phyloP scores from a whole-genome alignment of 2,797 vertebrate species.

The Brachyalestes nurse region DNA sequence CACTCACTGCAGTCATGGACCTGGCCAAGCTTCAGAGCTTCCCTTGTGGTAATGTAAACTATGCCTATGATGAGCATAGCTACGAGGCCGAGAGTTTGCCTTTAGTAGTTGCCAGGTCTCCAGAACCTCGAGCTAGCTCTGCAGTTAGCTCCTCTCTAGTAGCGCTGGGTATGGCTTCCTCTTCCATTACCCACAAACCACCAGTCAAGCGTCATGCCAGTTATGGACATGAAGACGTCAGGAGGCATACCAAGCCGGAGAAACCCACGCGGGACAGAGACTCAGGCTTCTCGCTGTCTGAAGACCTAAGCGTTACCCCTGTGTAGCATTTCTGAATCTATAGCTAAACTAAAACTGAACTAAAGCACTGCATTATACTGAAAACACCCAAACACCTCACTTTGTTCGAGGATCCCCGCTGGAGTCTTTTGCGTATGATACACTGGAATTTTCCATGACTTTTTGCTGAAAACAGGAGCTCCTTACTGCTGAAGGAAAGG shows the following conservation, averaged over 20 bases:
- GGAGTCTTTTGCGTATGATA: conserved; percentile 10
- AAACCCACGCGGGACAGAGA: conserved; percentile 85
- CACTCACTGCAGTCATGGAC: conserved; percentile 70
- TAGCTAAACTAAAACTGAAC: no score
- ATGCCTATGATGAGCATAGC: conserved; percentile 86
- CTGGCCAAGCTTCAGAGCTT: conserved; percentile 88
- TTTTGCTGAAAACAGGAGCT: background rate
- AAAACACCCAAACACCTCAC: conserved; percentile 34
- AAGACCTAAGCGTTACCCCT: conserved; percentile 88
- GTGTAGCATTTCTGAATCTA: conserved; percentile 65
- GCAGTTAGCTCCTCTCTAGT: conserved; percentile 56
- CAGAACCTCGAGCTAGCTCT: conserved; percentile 61
- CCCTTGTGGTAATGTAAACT: conserved; percentile 90
- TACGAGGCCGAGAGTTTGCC: conserved; percentile 77
- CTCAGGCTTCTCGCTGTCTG: conserved; percentile 90
- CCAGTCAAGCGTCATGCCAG: conserved; percentile 83
- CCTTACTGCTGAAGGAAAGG: background rate
- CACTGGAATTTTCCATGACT: conserved; percentile 8
- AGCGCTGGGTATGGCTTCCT: conserved; percentile 56
- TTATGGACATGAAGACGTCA: conserved; percentile 83
- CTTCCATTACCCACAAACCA: conserved; percentile 71
- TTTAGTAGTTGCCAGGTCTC: conserved; percentile 66
- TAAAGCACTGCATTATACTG: conserved; percentile 47
- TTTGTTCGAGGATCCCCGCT: conserved; percentile 1
- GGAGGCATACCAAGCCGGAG: conserved; percentile 80